Percentiles rank a stretch among this genome's conserved stretches.
These are phyloP conservation scores for Pollachius pollachius DNA, from an alignment of 2,113 vertebrate species.

Conservation along the genomic window DNA sequence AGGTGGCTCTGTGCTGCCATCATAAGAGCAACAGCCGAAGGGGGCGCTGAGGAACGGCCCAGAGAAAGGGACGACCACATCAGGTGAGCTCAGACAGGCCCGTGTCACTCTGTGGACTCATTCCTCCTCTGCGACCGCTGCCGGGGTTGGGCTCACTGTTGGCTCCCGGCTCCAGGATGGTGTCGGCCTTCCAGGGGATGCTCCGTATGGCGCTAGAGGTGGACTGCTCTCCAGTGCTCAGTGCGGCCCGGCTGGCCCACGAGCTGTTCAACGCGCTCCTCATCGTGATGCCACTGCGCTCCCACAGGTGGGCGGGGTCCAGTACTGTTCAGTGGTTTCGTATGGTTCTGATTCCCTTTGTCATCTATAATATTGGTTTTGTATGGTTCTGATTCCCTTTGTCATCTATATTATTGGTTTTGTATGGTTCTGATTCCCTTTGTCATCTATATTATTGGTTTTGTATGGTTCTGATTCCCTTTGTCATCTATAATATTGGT, in stretches of 20 bases:
- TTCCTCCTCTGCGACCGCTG: background rate
- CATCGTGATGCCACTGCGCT: constrained; percentile 68
- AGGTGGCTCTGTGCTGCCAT: constrained; percentile 82
- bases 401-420: too few species aligned
- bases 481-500: background rate
- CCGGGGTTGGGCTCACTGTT: background rate
- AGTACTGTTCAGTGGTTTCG: too few species aligned
- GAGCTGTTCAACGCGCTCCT: constrained; percentile 81
- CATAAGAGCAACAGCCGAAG: constrained; percentile 54
- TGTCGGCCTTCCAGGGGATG: constrained; percentile 87
- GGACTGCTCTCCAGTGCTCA: constrained; percentile 83
- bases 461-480: background rate
- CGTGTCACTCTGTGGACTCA: background rate
- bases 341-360: too few species aligned
- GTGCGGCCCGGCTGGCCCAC: constrained; percentile 82
- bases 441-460: background rate
- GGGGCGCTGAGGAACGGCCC: constrained; percentile 16
- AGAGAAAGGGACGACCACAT: constrained; percentile 59
- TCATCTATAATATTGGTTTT: too few species aligned
- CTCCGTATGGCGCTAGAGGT: constrained; percentile 87
- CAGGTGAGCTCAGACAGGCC: constrained; percentile 44
- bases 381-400: too few species aligned
- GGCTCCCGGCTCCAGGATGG: constrained; percentile 67
- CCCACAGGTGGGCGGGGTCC: constrained; percentile 79
- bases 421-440: background rate